Evolutionary conservation across 2,888 invertebrate species (phyloP).

Genomic region (Hypsopygia costalis): DNA sequence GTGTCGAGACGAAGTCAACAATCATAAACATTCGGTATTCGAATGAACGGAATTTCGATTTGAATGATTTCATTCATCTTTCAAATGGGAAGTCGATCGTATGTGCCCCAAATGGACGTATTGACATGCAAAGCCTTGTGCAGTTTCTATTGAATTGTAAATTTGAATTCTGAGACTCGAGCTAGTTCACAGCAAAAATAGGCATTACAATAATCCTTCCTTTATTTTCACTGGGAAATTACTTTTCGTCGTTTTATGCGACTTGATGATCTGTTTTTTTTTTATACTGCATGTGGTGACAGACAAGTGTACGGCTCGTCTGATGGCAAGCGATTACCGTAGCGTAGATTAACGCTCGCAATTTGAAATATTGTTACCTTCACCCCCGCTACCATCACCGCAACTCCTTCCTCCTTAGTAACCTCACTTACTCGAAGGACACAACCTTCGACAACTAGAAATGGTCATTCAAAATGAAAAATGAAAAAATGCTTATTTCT

Average conservation of each 20-base stretch:
- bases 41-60: constrained; percentile 51
- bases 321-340: no score
- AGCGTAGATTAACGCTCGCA: no score
- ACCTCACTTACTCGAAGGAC: no score
- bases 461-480: no score
- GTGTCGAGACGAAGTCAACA: constrained; percentile 15
- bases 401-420: no score
- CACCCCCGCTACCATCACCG: no score
- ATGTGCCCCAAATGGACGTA: constrained; percentile 73
- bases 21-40: constrained; percentile 32
- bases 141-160: constrained; percentile 77
- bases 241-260: neutral
- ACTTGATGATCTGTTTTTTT: neutral
- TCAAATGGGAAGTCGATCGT: constrained; percentile 70
- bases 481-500: no score
- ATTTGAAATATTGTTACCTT: no score
- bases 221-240: constrained; percentile 20
- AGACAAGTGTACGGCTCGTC: no score
- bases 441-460: no score
- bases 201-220: constrained; percentile 32
- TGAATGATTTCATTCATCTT: constrained; percentile 74
- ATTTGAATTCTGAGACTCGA: constrained; percentile 67
- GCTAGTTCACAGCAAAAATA: constrained; percentile 53
- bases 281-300: no score
- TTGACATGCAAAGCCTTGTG: constrained; percentile 77